Conservation (phyloP, 2,797 vertebrate genomes). For the Gobionotothen gibberifrons region DNA sequence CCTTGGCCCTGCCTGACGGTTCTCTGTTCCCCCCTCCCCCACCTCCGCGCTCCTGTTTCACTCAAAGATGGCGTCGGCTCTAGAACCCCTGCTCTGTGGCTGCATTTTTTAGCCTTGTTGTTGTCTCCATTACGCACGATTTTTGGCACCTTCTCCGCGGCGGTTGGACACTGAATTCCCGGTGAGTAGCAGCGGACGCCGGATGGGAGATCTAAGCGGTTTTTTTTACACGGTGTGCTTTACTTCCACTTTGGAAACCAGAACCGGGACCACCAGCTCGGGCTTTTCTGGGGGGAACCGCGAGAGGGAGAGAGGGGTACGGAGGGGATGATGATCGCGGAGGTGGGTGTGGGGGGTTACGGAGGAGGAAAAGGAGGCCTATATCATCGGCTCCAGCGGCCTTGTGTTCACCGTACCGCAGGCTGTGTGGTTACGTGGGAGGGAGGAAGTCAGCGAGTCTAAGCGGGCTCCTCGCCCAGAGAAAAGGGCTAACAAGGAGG, state of each 20-base stretch:
- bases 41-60: constrained; percentile 86
- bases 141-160: constrained; percentile 74
- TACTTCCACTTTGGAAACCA: constrained; percentile 68
- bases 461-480: constrained; percentile 49
- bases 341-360: constrained; percentile 61
- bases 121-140: constrained; percentile 83
- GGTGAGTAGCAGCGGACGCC: constrained; percentile 80
- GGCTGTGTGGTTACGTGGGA: constrained; percentile 78
- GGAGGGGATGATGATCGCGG: constrained; percentile 77
- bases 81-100: constrained; percentile 85
- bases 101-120: constrained; percentile 87
- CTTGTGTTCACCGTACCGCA: constrained; percentile 81
- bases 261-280: constrained; percentile 79
- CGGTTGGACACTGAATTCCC: constrained; percentile 78
- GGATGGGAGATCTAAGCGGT: neutral
- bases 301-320: constrained; percentile 81
- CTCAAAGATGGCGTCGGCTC: constrained; percentile 90
- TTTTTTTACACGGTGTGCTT: constrained; percentile 50
- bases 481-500: constrained; percentile 51
- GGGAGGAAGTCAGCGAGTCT: constrained; percentile 76
- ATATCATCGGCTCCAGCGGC: constrained; percentile 80
- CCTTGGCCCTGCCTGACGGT: constrained; percentile 79
- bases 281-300: constrained; percentile 80
- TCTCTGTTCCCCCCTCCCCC: constrained; percentile 84
- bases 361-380: constrained; percentile 76